Percentiles rank a stretch among this genome's conserved stretches.
Evolutionary conservation across 2,888 invertebrate genomes (phyloP).

Genomic region (Eurois occulta): DNA sequence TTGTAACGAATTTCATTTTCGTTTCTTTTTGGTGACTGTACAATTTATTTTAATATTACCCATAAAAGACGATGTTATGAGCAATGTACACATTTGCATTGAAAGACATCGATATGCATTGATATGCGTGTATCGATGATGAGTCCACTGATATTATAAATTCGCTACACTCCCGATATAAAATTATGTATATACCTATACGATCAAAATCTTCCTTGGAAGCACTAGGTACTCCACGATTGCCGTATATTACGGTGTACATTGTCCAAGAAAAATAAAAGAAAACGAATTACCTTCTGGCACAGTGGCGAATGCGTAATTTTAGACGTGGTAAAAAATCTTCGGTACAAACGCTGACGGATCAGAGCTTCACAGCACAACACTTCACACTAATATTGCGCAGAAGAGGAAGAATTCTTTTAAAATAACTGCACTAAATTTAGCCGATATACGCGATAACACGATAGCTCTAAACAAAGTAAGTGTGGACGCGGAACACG

Average conservation of each 20-base stretch:
- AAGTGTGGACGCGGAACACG: constrained; percentile 70
- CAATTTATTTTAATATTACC: too few relatives aligned
- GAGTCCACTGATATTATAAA: constrained; percentile 60
- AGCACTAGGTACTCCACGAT: constrained; percentile 36
- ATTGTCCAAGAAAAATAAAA: constrained; percentile 71
- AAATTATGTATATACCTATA: too few relatives aligned
- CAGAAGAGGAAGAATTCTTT: constrained; percentile 76
- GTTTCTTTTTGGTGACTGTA: too few relatives aligned
- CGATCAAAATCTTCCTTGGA: constrained; percentile 49
- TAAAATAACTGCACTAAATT: constrained; percentile 83
- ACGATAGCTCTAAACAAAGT: constrained; percentile 76
- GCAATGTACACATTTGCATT: constrained; percentile 64
- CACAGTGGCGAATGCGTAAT: constrained; percentile 82
- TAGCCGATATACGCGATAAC: constrained; percentile 82
- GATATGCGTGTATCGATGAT: constrained; percentile 51
- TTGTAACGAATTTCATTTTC: too few relatives aligned
- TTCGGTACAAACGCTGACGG: constrained; percentile 73
- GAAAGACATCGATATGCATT: constrained; percentile 53
- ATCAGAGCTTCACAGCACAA: constrained; percentile 75
- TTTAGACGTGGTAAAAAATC: constrained; percentile 79
- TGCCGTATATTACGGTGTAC: constrained; percentile 62
- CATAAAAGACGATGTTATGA: constrained; percentile 46
- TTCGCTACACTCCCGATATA: constrained; percentile 54
- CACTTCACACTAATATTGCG: constrained; percentile 82
- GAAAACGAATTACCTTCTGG: constrained; percentile 84